phyloP scores from a whole-genome alignment of 2,888 invertebrate genomes.

The Oegoconia quadripuncta region DNA sequence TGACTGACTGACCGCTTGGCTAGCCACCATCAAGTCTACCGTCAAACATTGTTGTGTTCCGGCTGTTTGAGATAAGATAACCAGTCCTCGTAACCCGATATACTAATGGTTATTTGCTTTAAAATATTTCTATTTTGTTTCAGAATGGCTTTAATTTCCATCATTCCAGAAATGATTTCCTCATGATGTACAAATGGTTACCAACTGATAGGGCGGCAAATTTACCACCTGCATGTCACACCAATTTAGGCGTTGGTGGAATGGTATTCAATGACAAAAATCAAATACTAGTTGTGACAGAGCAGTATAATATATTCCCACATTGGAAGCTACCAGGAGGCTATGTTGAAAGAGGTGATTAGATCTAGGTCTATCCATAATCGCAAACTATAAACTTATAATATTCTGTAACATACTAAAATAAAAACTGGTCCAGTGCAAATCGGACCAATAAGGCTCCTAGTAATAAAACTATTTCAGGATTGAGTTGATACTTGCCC shows the following conservation, averaged over 20 bases:
- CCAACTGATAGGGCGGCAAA: conserved; percentile 79
- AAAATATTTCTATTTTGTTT: conserved; percentile 9
- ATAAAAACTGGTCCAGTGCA: too few species aligned
- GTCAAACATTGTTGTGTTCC: too few species aligned
- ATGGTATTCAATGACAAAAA: conserved; percentile 88
- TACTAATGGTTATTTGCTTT: not conserved
- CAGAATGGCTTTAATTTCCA: conserved; percentile 92
- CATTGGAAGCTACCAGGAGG: conserved; percentile 97
- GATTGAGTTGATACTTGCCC: too few species aligned
- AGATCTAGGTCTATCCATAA: too few species aligned
- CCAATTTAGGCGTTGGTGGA: conserved; percentile 89
- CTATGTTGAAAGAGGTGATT: conserved; percentile 91
- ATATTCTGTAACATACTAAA: too few species aligned
- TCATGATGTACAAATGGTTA: conserved; percentile 91
- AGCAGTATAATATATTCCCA: conserved; percentile 79
- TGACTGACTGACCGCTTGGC: too few species aligned
- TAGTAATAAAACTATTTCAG: too few species aligned
- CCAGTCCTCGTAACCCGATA: not conserved
- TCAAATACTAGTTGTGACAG: conserved; percentile 89
- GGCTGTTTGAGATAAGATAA: not conserved
- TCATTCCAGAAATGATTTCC: conserved; percentile 88
- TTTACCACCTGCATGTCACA: conserved; percentile 89
- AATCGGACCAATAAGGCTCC: too few species aligned
- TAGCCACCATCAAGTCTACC: too few species aligned
- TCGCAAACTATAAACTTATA: too few species aligned